Evolutionary conservation across 1,140 invertebrate genomes (phyloP).

Genomic region (Vanessa atalanta): DNA sequence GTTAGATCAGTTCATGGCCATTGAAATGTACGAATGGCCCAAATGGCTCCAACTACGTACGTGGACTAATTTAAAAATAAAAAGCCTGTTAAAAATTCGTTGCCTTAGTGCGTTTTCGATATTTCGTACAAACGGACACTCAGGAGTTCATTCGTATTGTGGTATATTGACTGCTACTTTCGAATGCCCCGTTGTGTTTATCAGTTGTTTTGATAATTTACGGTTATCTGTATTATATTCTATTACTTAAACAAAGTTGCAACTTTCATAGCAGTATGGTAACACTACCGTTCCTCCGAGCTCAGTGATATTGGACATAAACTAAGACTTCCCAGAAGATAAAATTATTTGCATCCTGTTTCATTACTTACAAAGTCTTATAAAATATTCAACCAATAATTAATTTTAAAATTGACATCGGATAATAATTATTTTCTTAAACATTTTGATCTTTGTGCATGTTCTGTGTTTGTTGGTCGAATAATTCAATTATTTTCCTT

Average conservation of each 20-base stretch:
- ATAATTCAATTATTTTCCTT: too few species aligned
- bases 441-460: too few species aligned
- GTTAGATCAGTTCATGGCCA: too few species aligned
- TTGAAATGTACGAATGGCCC: too few species aligned
- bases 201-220: slow-evolving; percentile 3
- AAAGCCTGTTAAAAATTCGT: neutral
- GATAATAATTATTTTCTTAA: too few species aligned
- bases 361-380: too few species aligned
- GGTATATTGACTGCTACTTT: neutral
- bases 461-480: too few species aligned
- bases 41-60: too few species aligned
- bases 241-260: neutral
- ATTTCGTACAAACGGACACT: neutral
- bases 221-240: slow-evolving; percentile 3
- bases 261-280: neutral
- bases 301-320: neutral
- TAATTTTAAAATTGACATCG: too few species aligned
- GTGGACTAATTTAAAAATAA: too few species aligned
- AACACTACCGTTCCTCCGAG: neutral
- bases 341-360: neutral
- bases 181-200: neutral
- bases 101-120: neutral
- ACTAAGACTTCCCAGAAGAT: neutral
- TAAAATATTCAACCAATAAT: too few species aligned
- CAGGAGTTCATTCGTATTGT: neutral